Conservation (phyloP, 2,888 invertebrate species). For the Dichetophora obliterata region DNA sequence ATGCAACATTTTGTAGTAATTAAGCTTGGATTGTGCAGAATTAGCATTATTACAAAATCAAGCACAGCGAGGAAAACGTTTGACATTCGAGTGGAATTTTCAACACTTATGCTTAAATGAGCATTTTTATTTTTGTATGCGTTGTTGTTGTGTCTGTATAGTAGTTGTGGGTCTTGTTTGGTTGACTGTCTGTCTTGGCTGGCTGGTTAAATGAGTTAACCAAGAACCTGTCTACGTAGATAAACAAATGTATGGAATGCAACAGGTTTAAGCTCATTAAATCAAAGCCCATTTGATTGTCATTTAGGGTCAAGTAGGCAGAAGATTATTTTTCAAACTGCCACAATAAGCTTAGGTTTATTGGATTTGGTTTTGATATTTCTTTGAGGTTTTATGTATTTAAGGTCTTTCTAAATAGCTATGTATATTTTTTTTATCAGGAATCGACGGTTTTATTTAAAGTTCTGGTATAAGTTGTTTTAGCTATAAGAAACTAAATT, state of each 20-base stretch:
- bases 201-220: not conserved
- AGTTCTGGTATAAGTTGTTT: too few species aligned
- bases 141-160: not conserved
- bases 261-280: not conserved
- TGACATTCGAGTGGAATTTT: constrained; percentile 7
- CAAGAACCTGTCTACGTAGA: not conserved
- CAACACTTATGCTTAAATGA: not conserved
- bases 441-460: too few species aligned
- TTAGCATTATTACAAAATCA: constrained; percentile 24
- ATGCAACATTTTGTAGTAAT: constrained; percentile 25
- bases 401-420: too few species aligned
- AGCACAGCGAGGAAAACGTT: not conserved
- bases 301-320: too few species aligned
- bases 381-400: too few species aligned
- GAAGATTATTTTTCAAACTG: too few species aligned
- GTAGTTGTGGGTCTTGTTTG: not conserved
- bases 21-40: constrained; percentile 22
- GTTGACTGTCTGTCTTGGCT: not conserved
- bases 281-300: too few species aligned
- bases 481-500: too few species aligned
- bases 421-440: too few species aligned
- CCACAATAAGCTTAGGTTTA: too few species aligned
- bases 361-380: too few species aligned
- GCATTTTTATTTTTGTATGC: not conserved
- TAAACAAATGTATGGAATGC: not conserved